Evolutionary conservation across 2,888 invertebrate genomes (phyloP), one percentile per base, ranked within the genome.

Genomic region (Agonopterix heracliana): DNA sequence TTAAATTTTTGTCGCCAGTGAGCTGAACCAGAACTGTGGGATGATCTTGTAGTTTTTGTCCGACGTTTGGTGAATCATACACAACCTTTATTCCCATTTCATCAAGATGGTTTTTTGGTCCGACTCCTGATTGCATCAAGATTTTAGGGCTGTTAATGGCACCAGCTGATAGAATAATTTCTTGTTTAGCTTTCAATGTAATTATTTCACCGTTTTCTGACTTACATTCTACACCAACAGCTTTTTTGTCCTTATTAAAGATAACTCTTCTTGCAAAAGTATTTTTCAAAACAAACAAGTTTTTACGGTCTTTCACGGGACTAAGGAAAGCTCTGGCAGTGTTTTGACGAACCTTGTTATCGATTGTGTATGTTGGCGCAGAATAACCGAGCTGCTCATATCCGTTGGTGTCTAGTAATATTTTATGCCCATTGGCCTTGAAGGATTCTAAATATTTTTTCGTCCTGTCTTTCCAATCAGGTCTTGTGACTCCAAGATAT

Each of bases 111-210:
- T 64, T 46, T 11, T 53, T 62, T 7, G 71, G 77, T 2, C 78
- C 78, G 9, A 80, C 61, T 2, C 79, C 79, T 0, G 78, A 79
- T 3, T 73, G 42, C 74, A 79, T 74, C 9, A 80, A 46, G 9
- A 80, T 44, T 53, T 77, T 66, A n/a, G 78, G 74, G 43, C 66
- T 71, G 34, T 68, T 71, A 0, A 74, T 55, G 10, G 70, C 56
- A 7, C 79, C 79, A 11, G 71, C 74, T 9, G 74, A 74, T 9
- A 78, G 14, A 41, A 78, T 68, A 0, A 76, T 59, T 57, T 76
- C 77, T 50, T 61, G 71, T 0, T 9, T 55, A 14, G 71, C 63
- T 11, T 43, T 54, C 1, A 73, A 10, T 52, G 35, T 26, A 11
- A 50, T 45, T 11, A 56, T 49, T 50, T 50, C 34, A 12, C 56